Evolutionary conservation across 2,113 vertebrate species (phyloP), one percentile per base, ranked within the genome.

Genomic region (Hylia prasina): DNA sequence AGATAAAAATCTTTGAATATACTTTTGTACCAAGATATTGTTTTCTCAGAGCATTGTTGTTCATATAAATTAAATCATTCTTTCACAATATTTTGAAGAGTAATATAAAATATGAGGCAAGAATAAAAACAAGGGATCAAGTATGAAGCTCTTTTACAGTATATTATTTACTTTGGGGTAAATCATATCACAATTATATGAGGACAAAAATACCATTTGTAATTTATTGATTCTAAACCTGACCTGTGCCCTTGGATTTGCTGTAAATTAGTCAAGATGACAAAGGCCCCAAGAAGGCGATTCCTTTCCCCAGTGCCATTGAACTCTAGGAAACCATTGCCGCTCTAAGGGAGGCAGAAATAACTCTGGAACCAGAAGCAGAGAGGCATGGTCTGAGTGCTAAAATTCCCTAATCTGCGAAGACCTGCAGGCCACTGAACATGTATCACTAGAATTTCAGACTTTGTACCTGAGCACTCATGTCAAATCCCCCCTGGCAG

Each of bases 321-420:
- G 30, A n/a, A 21, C 6, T 64, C 44, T 11, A 35, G 11, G 44
- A 76, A 66, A 64, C 1, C 11, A 50, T 7, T 2, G 0, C 2
- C 25, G 20, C 6, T 22, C 11, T 50, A 50, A 69, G 14, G 3
- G 17, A 80, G 17, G 6, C 8, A 11, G 27, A 64, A 83, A 54
- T 22, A 71, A 2, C 9, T 50, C 28, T 58, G 57, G 20, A 71
- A 76, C 6, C 8, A 69, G 44, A 23, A 58, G 10, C 16, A 85
- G 40, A 48, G 14, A 12, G 16, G 2, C 28, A 1, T 1, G 9
- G 5, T 20, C 19, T 28, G 16, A 20, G 12, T 28, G 10, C 7
- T 31, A 11, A 9, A 69, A 13, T 7, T 61, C 24, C 39, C 22
- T 44, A 30, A 44, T 31, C 6, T 40, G 19, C 3, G 1, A 61